Conservation (phyloP, 1,140 invertebrate species). For the Drosophila kepulauana region DNA sequence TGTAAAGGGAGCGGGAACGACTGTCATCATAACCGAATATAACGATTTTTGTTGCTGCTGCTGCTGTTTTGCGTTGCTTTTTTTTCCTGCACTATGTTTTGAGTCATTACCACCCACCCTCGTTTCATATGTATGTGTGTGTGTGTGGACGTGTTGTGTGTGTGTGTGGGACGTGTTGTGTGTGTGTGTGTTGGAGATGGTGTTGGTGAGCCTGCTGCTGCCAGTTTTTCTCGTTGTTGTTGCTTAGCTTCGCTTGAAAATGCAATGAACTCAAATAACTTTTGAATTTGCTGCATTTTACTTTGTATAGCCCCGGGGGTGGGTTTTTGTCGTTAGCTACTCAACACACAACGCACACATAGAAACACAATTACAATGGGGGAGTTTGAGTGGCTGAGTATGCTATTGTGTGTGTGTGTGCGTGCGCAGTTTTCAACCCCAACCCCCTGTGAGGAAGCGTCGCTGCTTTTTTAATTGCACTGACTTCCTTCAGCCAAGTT, state of each 20-base stretch:
- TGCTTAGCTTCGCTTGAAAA: constrained; percentile 80
- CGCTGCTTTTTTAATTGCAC: constrained; percentile 82
- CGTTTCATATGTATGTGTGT: constrained; percentile 39
- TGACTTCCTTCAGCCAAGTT: constrained; percentile 77
- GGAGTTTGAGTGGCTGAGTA: constrained; percentile 29
- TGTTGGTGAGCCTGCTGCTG: constrained; percentile 23
- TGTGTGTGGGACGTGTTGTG: constrained; percentile 29
- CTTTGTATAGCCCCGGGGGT: constrained; percentile 65
- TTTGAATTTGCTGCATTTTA: constrained; percentile 83
- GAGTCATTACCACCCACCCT: constrained; percentile 82
- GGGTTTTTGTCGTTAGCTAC: constrained; percentile 74
- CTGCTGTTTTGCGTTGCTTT: constrained; percentile 57
- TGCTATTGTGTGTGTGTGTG: constrained; percentile 28
- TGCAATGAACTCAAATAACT: constrained; percentile 84
- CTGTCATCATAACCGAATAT: constrained; percentile 76
- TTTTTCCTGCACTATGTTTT: constrained; percentile 73
- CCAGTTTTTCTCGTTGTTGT: constrained; percentile 55
- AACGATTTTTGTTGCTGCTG: constrained; percentile 66
- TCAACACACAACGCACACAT: constrained; percentile 62
- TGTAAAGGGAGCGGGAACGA: constrained; percentile 39
- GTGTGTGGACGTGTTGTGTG: constrained; percentile 27
- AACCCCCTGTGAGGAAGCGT: constrained; percentile 55
- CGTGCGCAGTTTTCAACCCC: constrained; percentile 73
- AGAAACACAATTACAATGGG: constrained; percentile 54
- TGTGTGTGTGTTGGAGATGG: constrained; percentile 15